Evolutionary conservation across 2,888 invertebrate species (phyloP), one percentile per base, ranked within the genome.

Genomic region (Neoascia interrupta): DNA sequence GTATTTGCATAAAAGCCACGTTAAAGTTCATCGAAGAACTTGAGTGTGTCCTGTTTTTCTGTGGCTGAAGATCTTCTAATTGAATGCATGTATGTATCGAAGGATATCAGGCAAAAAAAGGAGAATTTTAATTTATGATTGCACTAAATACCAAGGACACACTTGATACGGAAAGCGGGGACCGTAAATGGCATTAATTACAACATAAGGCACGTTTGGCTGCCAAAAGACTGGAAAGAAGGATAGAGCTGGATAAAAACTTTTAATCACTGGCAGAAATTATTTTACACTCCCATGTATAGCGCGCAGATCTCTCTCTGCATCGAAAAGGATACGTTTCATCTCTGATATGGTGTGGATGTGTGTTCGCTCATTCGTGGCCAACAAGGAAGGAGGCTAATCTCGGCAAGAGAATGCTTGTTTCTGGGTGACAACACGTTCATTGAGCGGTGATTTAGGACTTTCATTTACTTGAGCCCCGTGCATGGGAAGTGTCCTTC

Each of bases 1-100:
- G 84, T 85, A 87, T 87, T 87, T 87, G 88, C 87, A 87, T 87
- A 87, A 87, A 87, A 87, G 86, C 85, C 86, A 87, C 87, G 88
- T 87, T 87, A 87, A 87, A 87, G 88, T 86, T 87, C 86, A 73
- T 79, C 79, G 60, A 66, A 61, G 36, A 61, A 69, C 51, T 70
- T 45, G 26, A 56, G 41, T 60, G 28, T 60, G 64, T 79, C 73
- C 73, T 66, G 51, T 53, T 47, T 47, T 58, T 68, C 60, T 60
- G 43, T 37, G n/a, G 15, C 13, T 64, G 72, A 72, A 72, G 66
- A 66, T 79, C 66, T n/a, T n/a, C 51, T 47, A 49, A 47, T 75
- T 43, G 49, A 60, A 28, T 58, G 13, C 56, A 26, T 58, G 28
- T 43, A 31, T 23, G 31, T 58, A 15, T 43, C 28, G 37, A 51